Conservation (phyloP, 2,113 vertebrate genomes). For the Montifringilla adamsi region DNA sequence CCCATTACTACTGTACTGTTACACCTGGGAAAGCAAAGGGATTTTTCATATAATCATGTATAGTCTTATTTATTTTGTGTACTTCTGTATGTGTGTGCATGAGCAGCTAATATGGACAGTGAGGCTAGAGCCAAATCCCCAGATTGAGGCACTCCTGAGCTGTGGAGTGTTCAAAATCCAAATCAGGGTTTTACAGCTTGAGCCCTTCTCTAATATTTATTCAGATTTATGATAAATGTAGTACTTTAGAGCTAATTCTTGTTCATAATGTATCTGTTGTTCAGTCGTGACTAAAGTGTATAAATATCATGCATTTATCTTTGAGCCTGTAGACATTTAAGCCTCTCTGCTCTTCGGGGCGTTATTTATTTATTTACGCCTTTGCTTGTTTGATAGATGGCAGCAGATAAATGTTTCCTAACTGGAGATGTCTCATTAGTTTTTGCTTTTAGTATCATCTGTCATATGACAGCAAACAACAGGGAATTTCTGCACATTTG, state of each 20-base stretch:
- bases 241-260: slow-evolving; percentile 28
- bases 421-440: slow-evolving; percentile 46
- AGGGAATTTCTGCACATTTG: not conserved
- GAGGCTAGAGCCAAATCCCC: not conserved
- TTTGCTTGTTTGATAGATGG: slow-evolving; percentile 23
- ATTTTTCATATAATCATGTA: not conserved
- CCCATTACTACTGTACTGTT: not conserved
- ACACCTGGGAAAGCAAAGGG: not conserved
- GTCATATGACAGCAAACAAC: not conserved
- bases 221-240: slow-evolving; percentile 34
- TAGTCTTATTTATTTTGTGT: not conserved
- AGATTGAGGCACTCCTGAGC: not conserved
- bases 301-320: not conserved
- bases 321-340: not conserved
- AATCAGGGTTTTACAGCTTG: not conserved
- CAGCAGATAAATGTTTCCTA: slow-evolving; percentile 43
- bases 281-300: not conserved
- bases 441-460: slow-evolving; percentile 24
- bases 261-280: not conserved
- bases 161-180: not conserved
- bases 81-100: fast-evolving
- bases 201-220: slow-evolving; percentile 35
- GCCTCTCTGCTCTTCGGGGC: not conserved
- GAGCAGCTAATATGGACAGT: not conserved
- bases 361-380: slow-evolving; percentile 35